Evolutionary conservation across 1,140 invertebrate genomes (phyloP).

Genomic region (Sycophila sp.): DNA sequence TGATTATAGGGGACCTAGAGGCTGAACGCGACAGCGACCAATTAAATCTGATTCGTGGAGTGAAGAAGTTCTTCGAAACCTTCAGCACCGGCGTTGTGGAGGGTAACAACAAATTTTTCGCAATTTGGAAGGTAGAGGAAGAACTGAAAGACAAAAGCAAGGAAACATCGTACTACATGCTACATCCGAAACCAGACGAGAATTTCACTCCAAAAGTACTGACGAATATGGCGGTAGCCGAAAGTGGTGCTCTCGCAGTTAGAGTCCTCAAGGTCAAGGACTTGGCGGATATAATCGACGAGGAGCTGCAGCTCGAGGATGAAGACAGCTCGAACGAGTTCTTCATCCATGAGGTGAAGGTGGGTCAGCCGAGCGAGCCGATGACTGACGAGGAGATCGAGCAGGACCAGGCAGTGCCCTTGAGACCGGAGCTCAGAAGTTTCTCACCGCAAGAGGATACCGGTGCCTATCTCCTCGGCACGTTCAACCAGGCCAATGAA

Average conservation of each 20-base stretch:
- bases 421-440: conserved; percentile 49
- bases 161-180: conserved; percentile 50
- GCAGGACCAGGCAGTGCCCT: conserved; percentile 45
- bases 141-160: conserved; percentile 45
- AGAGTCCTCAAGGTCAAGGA: conserved; percentile 42
- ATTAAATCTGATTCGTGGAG: conserved; percentile 39
- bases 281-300: conserved; percentile 42
- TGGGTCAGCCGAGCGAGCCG: conserved; percentile 40
- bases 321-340: conserved; percentile 40
- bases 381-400: conserved; percentile 57
- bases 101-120: conserved; percentile 41
- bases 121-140: conserved; percentile 56
- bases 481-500: conserved; percentile 50
- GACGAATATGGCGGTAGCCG: neutral
- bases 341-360: conserved; percentile 51
- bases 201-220: conserved; percentile 27
- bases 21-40: conserved; percentile 23
- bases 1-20: conserved; percentile 44
- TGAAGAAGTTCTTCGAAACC: conserved; percentile 50
- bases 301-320: neutral
- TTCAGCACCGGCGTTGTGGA: conserved; percentile 53
- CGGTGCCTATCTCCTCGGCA: conserved; percentile 49
- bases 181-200: conserved; percentile 49
- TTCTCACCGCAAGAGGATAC: conserved; percentile 47
- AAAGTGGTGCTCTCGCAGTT: conserved; percentile 47